Evolutionary conservation across 37 sponge, comb jelly and placozoan genomes (phyloP).

Genomic region (Bolinopsis microptera): DNA sequence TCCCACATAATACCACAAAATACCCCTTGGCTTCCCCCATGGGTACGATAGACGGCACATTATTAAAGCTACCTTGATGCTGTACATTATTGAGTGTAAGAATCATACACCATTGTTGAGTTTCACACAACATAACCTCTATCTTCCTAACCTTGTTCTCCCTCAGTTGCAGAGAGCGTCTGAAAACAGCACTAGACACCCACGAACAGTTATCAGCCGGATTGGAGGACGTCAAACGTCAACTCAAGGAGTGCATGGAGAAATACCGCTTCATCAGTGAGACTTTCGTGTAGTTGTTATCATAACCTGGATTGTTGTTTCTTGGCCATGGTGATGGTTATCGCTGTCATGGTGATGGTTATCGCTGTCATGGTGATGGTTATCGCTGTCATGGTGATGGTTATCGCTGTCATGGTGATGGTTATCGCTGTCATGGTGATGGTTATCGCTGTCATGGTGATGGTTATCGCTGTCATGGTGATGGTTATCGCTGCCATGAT

Average conservation of each 20-base stretch:
- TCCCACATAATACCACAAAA: no score
- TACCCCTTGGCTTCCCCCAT: no score
- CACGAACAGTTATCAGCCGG: conserved; percentile 36
- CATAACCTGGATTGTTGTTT: no score
- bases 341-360: neutral
- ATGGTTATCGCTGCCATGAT: no score
- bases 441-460: neutral
- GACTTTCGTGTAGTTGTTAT: conserved; percentile 48
- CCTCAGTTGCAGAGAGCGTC: conserved; percentile 46
- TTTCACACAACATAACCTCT: no score
- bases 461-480: neutral
- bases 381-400: neutral
- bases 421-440: no score
- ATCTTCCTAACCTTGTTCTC: no score
- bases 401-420: neutral
- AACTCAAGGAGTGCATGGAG: conserved; percentile 43
- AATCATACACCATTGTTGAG: no score
- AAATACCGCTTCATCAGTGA: conserved; percentile 42
- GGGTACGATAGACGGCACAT: no score
- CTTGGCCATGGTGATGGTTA: neutral
- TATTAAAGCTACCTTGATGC: no score
- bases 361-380: neutral
- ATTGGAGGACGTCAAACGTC: conserved; percentile 17
- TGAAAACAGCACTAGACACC: conserved; percentile 34
- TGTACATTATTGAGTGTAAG: no score